phyloP scores from a whole-genome alignment of 1,140 invertebrate genomes.

The Tetramorium parvispinum region DNA sequence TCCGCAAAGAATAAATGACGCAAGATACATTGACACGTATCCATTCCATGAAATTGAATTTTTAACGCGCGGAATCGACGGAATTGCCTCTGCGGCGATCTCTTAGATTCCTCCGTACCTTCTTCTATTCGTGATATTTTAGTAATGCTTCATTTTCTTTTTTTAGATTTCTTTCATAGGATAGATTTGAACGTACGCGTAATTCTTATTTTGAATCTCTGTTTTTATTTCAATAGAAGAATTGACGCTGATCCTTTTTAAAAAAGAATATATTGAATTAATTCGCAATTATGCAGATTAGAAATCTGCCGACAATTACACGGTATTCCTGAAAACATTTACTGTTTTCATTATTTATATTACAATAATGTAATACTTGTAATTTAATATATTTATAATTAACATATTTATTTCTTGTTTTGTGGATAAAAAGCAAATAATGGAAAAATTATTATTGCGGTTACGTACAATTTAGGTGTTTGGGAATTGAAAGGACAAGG shows the following conservation, averaged over 20 bases:
- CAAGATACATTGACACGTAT: not conserved
- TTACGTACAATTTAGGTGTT: not conserved
- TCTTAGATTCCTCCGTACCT: not conserved
- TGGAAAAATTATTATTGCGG: not conserved
- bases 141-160: not conserved
- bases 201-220: not conserved
- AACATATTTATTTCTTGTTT: not conserved
- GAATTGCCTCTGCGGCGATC: not conserved
- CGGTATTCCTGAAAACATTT: not conserved
- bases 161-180: not conserved
- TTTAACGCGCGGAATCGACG: not conserved
- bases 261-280: not conserved
- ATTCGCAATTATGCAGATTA: not conserved
- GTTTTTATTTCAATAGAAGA: not conserved
- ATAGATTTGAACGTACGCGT: not conserved
- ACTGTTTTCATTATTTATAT: not conserved
- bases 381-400: too few relatives aligned
- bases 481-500: not conserved
- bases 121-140: not conserved
- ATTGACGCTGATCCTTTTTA: not conserved
- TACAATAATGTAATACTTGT: too few relatives aligned
- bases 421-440: not conserved
- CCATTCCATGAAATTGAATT: slow-evolving; percentile 22
- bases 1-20: slow-evolving; percentile 3
- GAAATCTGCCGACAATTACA: too few relatives aligned